Evolutionary conservation across 1,140 invertebrate genomes (phyloP).

Genomic region (Lepidurus couesii): DNA sequence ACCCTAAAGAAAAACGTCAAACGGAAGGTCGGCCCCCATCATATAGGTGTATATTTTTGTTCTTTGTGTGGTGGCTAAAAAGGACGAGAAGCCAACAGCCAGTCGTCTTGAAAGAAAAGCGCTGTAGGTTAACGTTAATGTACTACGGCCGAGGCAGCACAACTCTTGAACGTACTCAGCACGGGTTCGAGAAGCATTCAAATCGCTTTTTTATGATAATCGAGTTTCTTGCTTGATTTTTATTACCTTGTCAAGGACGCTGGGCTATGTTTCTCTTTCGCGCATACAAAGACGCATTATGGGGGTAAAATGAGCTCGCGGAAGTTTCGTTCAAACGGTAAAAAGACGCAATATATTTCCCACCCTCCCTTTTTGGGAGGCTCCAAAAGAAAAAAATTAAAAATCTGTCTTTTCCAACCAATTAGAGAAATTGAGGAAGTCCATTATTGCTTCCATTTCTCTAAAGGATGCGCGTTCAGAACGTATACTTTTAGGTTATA

Average conservation of each 20-base stretch:
- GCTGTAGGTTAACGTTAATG: slow-evolving; percentile 22
- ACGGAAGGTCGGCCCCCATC: background rate
- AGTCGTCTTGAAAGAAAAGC: background rate
- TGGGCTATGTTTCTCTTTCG: slow-evolving; percentile 8
- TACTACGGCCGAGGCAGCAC: background rate
- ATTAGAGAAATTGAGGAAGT: background rate
- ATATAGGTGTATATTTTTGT: background rate
- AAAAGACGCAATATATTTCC: background rate
- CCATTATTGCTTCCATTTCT: background rate
- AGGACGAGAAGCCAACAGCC: background rate
- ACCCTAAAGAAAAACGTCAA: background rate
- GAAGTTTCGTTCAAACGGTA: background rate
- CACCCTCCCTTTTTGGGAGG: background rate
- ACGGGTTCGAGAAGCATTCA: slow-evolving; percentile 12
- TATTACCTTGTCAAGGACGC: slow-evolving; percentile 21
- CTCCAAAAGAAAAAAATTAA: background rate
- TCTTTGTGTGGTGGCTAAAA: background rate
- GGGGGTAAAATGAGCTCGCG: background rate
- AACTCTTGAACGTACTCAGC: slow-evolving; percentile 3
- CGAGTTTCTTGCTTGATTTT: slow-evolving; percentile 19
- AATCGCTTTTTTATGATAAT: slow-evolving; percentile 10
- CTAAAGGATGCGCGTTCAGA: background rate
- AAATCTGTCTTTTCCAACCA: background rate
- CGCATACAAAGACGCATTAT: slow-evolving; percentile 17
- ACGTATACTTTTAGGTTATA: background rate